Evolutionary conservation across 1,140 invertebrate genomes (phyloP).

Genomic region (Drosophila rufa): DNA sequence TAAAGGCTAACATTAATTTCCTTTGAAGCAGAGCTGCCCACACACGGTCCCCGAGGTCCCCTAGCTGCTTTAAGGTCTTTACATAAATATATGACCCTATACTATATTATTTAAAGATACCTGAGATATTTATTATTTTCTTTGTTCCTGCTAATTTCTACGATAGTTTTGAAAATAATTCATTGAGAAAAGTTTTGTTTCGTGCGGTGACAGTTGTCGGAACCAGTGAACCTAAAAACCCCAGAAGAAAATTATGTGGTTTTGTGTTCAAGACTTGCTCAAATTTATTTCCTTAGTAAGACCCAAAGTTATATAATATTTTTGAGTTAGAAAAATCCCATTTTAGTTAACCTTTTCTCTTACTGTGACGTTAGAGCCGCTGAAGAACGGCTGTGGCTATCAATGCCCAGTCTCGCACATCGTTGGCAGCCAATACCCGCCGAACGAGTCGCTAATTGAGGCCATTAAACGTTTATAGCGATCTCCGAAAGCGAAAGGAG

Average conservation of each 20-base stretch:
- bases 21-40: too few relatives aligned
- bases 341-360: slow-evolving; percentile 4
- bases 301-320: too few relatives aligned
- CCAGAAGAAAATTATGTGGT: neutral
- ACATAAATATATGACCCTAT: too few relatives aligned
- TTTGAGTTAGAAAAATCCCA: neutral
- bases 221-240: neutral
- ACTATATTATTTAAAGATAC: too few relatives aligned
- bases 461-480: slow-evolving; percentile 69
- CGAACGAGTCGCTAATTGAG: slow-evolving; percentile 74
- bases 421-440: slow-evolving; percentile 72
- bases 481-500: slow-evolving; percentile 66
- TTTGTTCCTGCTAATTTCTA: too few relatives aligned
- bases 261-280: neutral
- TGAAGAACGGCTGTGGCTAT: slow-evolving; percentile 46
- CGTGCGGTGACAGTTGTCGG: neutral
- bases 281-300: too few relatives aligned
- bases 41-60: too few relatives aligned
- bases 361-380: slow-evolving; percentile 8
- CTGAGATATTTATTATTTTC: too few relatives aligned
- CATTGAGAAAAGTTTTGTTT: neutral
- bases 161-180: neutral
- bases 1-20: neutral
- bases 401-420: slow-evolving; percentile 72
- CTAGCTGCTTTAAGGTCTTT: too few relatives aligned